Conservation (phyloP, 2,888 invertebrate species). For the Drosophila monieri region DNA sequence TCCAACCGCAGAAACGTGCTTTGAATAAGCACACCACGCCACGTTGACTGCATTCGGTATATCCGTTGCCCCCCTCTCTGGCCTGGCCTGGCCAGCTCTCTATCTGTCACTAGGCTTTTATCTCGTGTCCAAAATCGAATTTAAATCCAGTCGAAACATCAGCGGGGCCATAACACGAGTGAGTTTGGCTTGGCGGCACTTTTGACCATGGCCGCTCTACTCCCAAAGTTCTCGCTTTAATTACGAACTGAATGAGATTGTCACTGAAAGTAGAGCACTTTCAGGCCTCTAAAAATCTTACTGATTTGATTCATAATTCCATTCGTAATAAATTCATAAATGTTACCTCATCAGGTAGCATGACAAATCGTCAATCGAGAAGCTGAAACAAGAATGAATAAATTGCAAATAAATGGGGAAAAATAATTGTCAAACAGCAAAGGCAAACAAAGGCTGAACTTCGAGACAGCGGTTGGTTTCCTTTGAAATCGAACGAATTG, state of each 20-base stretch:
- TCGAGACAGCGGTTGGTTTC: constrained; percentile 56
- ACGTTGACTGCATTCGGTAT: constrained; percentile 37
- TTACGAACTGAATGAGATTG: constrained; percentile 20
- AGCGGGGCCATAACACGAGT: constrained; percentile 36
- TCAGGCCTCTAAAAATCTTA: not conserved
- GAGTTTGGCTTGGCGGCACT: constrained; percentile 26
- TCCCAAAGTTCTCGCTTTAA: constrained; percentile 5
- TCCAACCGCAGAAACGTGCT: constrained; percentile 65
- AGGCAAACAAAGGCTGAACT: constrained; percentile 38
- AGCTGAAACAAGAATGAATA: constrained; percentile 16
- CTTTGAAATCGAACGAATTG: constrained; percentile 63
- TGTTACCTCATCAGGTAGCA: constrained; percentile 12
- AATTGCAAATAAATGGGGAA: constrained; percentile 34
- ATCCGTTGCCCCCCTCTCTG: constrained; percentile 22
- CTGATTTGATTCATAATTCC: constrained; percentile 20
- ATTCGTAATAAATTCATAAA: constrained; percentile 7
- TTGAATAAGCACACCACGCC: constrained; percentile 61
- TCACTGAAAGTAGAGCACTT: constrained; percentile 2
- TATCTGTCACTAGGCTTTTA: constrained; percentile 63
- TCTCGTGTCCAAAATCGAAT: constrained; percentile 74
- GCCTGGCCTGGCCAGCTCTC: constrained; percentile 24
- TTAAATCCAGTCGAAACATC: constrained; percentile 73
- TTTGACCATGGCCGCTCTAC: constrained; percentile 23
- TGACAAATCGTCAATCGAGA: constrained; percentile 34
- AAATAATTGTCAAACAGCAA: constrained; percentile 34